Evolutionary conservation across 2,888 invertebrate genomes (phyloP).

Genomic region (Tortrix viridana): DNA sequence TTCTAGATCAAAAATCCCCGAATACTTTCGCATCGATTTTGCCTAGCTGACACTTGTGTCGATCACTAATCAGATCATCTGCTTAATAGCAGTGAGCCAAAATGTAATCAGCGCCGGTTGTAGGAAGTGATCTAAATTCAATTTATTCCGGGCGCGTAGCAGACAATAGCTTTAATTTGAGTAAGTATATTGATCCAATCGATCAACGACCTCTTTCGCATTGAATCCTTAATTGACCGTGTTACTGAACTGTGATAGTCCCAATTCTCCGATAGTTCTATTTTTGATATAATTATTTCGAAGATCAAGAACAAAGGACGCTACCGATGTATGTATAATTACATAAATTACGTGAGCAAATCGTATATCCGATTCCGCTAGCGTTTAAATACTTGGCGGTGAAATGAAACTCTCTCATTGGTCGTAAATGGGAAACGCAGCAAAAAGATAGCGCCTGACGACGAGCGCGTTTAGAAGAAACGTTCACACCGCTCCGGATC

Average conservation of each 20-base stretch:
- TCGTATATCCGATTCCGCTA: conserved; percentile 25
- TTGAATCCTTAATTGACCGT: conserved; percentile 11
- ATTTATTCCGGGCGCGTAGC: conserved; percentile 22
- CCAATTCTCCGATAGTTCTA: neutral
- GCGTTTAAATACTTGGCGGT: conserved; percentile 22
- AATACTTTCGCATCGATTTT: neutral
- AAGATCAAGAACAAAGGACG: neutral
- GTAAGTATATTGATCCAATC: conserved; percentile 23
- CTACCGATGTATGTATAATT: conserved; percentile 1
- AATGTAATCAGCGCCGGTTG: conserved; percentile 20
- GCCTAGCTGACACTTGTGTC: neutral
- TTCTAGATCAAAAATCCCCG: neutral
- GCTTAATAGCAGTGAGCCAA: conserved; percentile 23
- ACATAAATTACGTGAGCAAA: conserved; percentile 29
- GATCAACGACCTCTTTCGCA: conserved; percentile 17
- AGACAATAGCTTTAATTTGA: conserved; percentile 28
- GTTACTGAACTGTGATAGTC: conserved; percentile 12
- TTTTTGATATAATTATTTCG: neutral
- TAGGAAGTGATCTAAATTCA: conserved; percentile 16
- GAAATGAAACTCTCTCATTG: conserved; percentile 30
- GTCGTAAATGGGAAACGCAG: conserved; percentile 15
- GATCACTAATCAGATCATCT: neutral
- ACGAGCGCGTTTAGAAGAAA: conserved; percentile 11
- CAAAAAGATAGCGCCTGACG: conserved; percentile 12
- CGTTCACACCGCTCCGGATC: conserved; percentile 32